phyloP scores from a whole-genome alignment of 2,797 vertebrate genomes.

The Ciconia nigra region DNA sequence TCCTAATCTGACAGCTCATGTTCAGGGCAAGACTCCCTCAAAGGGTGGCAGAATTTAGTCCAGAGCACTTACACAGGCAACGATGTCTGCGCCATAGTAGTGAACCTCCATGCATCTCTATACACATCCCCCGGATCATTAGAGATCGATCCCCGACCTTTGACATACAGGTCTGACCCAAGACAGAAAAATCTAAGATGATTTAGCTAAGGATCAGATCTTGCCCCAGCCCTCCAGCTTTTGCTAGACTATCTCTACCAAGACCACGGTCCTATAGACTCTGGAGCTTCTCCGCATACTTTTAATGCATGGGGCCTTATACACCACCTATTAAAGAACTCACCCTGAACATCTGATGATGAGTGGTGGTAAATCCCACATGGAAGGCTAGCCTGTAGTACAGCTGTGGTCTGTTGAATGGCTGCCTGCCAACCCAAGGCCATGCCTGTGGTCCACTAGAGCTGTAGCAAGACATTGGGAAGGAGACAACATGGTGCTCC shows the following conservation, averaged over 20 bases:
- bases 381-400: neutral
- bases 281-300: neutral
- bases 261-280: neutral
- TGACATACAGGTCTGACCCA: neutral
- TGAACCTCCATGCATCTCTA: neutral
- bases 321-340: neutral
- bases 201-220: neutral
- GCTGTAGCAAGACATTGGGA: neutral
- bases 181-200: neutral
- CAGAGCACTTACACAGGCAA: neutral
- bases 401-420: neutral
- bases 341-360: neutral
- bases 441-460: neutral
- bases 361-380: neutral
- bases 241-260: neutral
- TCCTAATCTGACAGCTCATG: neutral
- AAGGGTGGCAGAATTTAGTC: neutral
- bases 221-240: neutral
- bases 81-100: fast-evolving
- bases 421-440: neutral
- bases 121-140: fast-evolving
- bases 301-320: neutral
- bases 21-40: neutral
- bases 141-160: neutral
- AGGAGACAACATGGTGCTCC: neutral